Conservation (phyloP, 2,113 vertebrate species). For the Actenoides hombroni region DNA sequence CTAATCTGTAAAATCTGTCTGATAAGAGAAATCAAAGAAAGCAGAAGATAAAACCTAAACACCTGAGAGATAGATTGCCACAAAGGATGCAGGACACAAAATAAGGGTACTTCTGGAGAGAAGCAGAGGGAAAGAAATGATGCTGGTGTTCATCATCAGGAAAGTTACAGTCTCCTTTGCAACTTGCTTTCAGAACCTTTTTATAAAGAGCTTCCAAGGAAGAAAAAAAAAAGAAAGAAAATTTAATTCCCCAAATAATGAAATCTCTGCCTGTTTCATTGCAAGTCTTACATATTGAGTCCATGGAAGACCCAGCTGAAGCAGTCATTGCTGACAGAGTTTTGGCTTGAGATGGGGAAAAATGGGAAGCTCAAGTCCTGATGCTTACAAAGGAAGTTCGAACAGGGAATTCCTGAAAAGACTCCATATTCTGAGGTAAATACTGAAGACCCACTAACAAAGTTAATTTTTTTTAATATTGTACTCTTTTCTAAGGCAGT, state of each 20-base stretch:
- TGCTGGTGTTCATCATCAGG: accelerated
- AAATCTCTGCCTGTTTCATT: background rate
- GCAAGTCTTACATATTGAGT: accelerated
- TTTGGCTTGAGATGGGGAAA: background rate
- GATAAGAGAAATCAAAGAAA: background rate
- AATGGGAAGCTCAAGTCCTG: background rate
- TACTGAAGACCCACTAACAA: background rate
- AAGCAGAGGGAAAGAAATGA: background rate
- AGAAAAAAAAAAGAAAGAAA: background rate
- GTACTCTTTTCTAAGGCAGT: background rate
- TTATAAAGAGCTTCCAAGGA: background rate
- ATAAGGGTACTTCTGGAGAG: background rate
- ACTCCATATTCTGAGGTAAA: background rate
- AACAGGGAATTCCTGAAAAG: background rate
- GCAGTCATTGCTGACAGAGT: background rate
- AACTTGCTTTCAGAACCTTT: background rate
- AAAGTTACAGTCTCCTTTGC: background rate
- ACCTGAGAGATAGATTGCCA: background rate
- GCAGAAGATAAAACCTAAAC: background rate
- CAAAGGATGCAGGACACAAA: background rate
- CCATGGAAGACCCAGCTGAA: background rate
- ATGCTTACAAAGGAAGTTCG: background rate
- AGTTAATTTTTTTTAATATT: background rate
- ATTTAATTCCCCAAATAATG: background rate
- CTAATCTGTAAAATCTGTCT: background rate